These are phyloP conservation scores for Sminthurides aquaticus DNA, from an alignment of 2,888 invertebrate genomes.

Conservation along the genomic window DNA sequence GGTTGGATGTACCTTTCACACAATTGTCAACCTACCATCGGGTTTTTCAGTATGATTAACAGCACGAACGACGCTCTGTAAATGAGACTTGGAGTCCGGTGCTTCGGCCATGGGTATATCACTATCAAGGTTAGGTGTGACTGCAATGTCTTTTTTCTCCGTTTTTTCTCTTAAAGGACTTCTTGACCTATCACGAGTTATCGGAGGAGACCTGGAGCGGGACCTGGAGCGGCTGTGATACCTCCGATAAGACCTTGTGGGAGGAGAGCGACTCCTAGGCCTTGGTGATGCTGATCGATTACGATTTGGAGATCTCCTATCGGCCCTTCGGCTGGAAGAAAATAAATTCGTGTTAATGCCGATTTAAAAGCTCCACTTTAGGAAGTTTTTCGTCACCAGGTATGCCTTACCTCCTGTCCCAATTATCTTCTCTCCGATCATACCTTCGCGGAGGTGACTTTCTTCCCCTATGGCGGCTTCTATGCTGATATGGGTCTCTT, in stretches of 20 bases:
- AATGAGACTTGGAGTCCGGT: slow-evolving; percentile 16
- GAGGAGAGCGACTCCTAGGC: slow-evolving; percentile 34
- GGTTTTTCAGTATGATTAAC: slow-evolving; percentile 17
- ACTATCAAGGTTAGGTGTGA: slow-evolving; percentile 4
- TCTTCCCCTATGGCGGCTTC: slow-evolving; percentile 26
- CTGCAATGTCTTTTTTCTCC: slow-evolving; percentile 13
- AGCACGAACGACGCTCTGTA: slow-evolving; percentile 22
- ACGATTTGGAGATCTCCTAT: slow-evolving; percentile 32
- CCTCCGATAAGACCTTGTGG: slow-evolving; percentile 33
- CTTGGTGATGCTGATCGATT: slow-evolving; percentile 37
- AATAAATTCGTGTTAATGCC: background rate
- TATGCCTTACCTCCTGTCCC: slow-evolving; percentile 36
- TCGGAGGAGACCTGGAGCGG: slow-evolving; percentile 32
- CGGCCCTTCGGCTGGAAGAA: background rate
- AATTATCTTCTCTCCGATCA: slow-evolving; percentile 28
- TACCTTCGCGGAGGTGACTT: slow-evolving; percentile 35
- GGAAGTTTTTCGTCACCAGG: background rate
- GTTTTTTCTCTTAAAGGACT: slow-evolving; percentile 18
- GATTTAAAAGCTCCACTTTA: too few relatives aligned
- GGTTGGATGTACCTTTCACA: too few relatives aligned
- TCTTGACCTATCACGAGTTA: slow-evolving; percentile 23
- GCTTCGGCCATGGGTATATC: slow-evolving; percentile 4
- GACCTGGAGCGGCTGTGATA: slow-evolving; percentile 37
- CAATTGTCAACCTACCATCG: slow-evolving; percentile 20
- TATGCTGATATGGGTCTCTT: slow-evolving; percentile 39